A percentile compares a stretch with the other conserved stretches of the same genome.
phyloP scores from a whole-genome alignment of 2,113 vertebrate genomes.

The Dendrocopos noguchii region DNA sequence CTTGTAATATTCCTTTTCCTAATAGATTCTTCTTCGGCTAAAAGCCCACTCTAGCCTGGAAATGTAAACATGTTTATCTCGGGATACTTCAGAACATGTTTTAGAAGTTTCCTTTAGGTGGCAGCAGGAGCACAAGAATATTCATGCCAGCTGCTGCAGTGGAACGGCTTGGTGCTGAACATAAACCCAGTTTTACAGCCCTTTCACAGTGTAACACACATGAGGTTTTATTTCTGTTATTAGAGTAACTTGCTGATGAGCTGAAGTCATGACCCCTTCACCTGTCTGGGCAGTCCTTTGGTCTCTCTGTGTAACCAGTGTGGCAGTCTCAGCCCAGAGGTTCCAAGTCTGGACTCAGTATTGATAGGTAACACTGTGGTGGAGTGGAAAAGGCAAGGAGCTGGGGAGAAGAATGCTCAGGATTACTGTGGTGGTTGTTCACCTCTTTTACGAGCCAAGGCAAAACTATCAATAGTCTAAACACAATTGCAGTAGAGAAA shows the following conservation, averaged over 20 bases:
- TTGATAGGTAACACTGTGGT: not conserved
- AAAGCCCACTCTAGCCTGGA: not conserved
- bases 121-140: conserved; percentile 67
- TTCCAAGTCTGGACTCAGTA: not conserved
- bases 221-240: not conserved
- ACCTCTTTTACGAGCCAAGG: not conserved
- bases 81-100: not conserved
- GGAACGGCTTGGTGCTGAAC: not conserved
- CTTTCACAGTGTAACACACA: not conserved
- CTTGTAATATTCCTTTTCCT: not conserved
- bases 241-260: not conserved
- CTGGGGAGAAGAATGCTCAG: not conserved
- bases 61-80: not conserved
- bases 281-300: not conserved
- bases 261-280: not conserved
- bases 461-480: not conserved
- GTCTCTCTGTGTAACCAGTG: not conserved
- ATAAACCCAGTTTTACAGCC: not conserved
- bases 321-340: not conserved
- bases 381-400: not conserved
- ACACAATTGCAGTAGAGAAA: not conserved
- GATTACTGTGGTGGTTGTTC: not conserved
- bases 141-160: not conserved
- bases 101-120: conserved; percentile 58
- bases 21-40: not conserved